Percentiles rank a stretch among this genome's conserved stretches.
Evolutionary conservation across 1,140 invertebrate genomes (phyloP).

Genomic region (Pogonomyrmex barbatus): DNA sequence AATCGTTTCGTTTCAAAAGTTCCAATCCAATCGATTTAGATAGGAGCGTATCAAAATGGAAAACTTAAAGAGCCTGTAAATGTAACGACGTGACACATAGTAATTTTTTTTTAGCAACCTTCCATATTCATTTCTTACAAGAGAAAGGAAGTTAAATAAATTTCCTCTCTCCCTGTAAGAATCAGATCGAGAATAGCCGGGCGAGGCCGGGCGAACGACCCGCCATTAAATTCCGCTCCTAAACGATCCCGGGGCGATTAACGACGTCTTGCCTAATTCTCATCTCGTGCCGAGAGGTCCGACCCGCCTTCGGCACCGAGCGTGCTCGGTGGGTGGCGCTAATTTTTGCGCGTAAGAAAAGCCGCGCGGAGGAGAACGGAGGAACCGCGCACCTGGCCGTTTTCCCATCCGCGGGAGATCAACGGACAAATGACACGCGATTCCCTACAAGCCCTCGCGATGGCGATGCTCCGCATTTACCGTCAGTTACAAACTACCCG

Average conservation of each 20-base stretch:
- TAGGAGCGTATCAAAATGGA: no score
- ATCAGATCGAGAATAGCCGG: constrained; percentile 50
- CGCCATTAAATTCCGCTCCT: constrained; percentile 61
- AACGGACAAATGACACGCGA: constrained; percentile 86
- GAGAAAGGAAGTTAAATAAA: neutral
- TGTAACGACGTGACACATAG: neutral
- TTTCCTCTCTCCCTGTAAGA: neutral
- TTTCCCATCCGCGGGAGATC: constrained; percentile 85
- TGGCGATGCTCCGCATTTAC: constrained; percentile 67
- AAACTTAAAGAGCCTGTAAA: neutral
- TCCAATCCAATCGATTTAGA: no score
- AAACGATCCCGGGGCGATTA: constrained; percentile 72
- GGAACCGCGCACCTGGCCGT: constrained; percentile 79
- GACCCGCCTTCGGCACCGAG: constrained; percentile 78
- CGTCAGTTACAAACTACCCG: constrained; percentile 82
- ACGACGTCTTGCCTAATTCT: constrained; percentile 81
- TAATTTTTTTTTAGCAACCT: no score
- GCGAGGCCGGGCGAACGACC: constrained; percentile 47
- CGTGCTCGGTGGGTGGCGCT: constrained; percentile 73
- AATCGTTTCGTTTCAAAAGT: neutral
- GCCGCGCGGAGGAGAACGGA: constrained; percentile 69
- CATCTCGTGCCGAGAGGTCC: constrained; percentile 74
- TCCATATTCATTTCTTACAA: neutral
- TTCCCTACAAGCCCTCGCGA: constrained; percentile 75
- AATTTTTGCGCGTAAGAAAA: constrained; percentile 85